A percentile compares a stretch with the other conserved stretches of the same genome.
These are phyloP conservation scores for Yasuhikotakia modesta DNA, from an alignment of 2,797 vertebrate genomes.

Conservation along the genomic window DNA sequence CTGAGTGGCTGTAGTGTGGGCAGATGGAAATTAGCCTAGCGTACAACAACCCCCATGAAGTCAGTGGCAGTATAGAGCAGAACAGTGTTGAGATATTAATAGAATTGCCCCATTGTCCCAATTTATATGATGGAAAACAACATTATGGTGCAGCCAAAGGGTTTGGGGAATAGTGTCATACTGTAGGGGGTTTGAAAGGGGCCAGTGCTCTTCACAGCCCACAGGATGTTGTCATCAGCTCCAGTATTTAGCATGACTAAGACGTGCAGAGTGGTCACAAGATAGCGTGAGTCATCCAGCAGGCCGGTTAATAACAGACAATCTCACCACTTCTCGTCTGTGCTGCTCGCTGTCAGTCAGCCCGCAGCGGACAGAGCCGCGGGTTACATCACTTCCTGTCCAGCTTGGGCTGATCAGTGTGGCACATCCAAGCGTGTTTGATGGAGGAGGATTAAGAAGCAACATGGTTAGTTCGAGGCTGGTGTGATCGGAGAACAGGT, in stretches of 20 bases:
- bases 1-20: neutral
- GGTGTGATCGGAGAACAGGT: neutral
- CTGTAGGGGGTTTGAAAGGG: constrained; percentile 9
- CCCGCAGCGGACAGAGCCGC: neutral
- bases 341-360: neutral
- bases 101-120: constrained; percentile 31
- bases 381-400: constrained; percentile 33
- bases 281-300: constrained; percentile 27
- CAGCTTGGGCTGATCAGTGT: neutral
- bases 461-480: neutral
- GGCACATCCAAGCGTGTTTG: neutral
- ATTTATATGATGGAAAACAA: constrained; percentile 19
- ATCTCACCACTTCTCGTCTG: neutral
- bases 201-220: constrained; percentile 4
- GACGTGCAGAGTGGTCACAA: constrained; percentile 11
- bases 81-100: neutral
- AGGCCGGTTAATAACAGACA: constrained; percentile 5
- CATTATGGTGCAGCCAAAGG: constrained; percentile 15
- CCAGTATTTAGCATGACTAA: constrained; percentile 27
- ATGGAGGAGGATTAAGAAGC: neutral
- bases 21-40: neutral
- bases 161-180: constrained; percentile 10
- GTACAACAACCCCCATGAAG: neutral
- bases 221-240: constrained; percentile 14
- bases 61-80: constrained; percentile 12